Percentiles rank a stretch among this genome's conserved stretches.
Conservation (phyloP, 64 coral and sea anemone genomes). For the Stichodactyla mertensii region DNA sequence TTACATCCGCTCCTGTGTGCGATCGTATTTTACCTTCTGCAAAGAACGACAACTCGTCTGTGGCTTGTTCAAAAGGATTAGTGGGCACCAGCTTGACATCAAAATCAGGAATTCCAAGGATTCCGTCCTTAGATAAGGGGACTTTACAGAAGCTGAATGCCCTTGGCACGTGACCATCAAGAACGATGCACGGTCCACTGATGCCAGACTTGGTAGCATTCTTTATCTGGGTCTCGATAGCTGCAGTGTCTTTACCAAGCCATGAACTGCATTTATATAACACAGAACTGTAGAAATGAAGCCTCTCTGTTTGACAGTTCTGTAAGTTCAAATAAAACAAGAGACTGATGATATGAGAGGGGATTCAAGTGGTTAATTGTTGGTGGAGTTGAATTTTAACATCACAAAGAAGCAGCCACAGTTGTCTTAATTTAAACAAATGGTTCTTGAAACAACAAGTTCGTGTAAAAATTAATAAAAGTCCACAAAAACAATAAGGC, state of each 20-base stretch:
- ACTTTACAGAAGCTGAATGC: constrained; percentile 62
- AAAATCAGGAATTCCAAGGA: constrained; percentile 27
- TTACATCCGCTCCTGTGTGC: too few species aligned
- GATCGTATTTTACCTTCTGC: constrained; percentile 48
- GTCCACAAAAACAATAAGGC: too few species aligned
- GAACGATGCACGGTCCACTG: constrained; percentile 11
- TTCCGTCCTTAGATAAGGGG: constrained; percentile 41
- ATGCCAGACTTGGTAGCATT: constrained; percentile 48
- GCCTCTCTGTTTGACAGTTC: constrained; percentile 70
- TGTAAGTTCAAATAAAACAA: constrained; percentile 8
- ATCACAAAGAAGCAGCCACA: too few species aligned
- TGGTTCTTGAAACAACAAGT: too few species aligned
- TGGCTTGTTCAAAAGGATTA: constrained; percentile 10
- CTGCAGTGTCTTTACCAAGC: constrained; percentile 54
- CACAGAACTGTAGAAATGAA: constrained; percentile 64
- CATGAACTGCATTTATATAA: constrained; percentile 44
- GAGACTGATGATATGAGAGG: background rate
- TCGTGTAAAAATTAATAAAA: too few species aligned
- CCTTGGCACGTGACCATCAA: constrained; percentile 30
- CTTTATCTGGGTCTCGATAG: constrained; percentile 53
- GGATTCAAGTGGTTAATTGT: background rate
- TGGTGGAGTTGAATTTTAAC: too few species aligned
- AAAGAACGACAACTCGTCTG: constrained; percentile 29
- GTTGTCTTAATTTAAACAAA: too few species aligned
- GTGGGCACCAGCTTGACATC: constrained; percentile 45